Evolutionary conservation across 2,113 vertebrate species (phyloP).

Genomic region (Rhinolophus ferrumequinum): DNA sequence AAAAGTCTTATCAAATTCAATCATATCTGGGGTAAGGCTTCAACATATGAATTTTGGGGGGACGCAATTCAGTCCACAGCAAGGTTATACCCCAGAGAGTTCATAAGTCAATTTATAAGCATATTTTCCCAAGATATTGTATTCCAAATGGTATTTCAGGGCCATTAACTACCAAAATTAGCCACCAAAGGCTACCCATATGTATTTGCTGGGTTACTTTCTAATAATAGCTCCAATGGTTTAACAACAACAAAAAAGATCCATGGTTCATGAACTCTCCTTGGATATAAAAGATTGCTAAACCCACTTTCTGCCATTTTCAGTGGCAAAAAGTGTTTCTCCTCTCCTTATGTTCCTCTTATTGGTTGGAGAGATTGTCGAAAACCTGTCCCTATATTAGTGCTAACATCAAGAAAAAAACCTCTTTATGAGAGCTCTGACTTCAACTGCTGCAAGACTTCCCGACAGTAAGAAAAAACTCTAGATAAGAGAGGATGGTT

Average conservation of each 20-base stretch:
- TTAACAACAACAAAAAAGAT: neutral
- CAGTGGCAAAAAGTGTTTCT: neutral
- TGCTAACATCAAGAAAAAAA: neutral
- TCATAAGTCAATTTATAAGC: conserved; percentile 17
- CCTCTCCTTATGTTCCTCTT: neutral
- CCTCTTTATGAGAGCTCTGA: neutral
- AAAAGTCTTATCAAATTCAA: neutral
- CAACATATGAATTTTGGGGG: neutral
- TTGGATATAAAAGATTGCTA: neutral
- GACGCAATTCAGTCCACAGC: neutral
- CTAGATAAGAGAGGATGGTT: neutral
- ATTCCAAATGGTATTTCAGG: neutral
- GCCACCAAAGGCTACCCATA: neutral
- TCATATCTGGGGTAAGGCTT: neutral
- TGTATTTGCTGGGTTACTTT: neutral
- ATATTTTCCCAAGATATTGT: neutral
- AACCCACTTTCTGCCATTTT: neutral
- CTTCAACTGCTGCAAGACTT: neutral
- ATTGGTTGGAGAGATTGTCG: neutral
- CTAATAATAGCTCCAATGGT: neutral
- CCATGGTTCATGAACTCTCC: neutral
- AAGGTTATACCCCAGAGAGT: neutral
- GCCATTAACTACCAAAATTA: neutral
- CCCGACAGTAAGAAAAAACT: neutral
- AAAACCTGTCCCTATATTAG: neutral